Evolutionary conservation across 2,113 vertebrate genomes (phyloP).

Genomic region (Illadopsis cleaveri): DNA sequence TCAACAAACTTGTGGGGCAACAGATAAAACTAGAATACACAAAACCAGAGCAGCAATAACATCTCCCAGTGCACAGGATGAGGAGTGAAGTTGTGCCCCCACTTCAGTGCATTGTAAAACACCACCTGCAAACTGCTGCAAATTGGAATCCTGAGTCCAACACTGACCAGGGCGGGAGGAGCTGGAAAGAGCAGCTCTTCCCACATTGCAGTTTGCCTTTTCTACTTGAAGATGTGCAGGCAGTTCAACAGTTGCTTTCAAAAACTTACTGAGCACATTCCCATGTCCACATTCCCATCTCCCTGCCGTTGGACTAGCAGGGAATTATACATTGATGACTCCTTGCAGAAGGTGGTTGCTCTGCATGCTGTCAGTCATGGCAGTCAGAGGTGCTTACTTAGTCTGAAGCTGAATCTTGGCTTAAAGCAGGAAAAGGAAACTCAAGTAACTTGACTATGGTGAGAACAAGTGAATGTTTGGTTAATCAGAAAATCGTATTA

Average conservation of each 20-base stretch:
- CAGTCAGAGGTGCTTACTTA: not conserved
- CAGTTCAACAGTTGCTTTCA: not conserved
- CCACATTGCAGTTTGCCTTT: not conserved
- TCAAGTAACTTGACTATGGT: not conserved
- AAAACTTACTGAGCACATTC: not conserved
- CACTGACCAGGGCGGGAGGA: not conserved
- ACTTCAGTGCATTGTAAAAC: not conserved
- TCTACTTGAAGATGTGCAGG: not conserved
- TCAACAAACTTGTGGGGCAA: not conserved
- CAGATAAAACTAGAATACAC: not conserved
- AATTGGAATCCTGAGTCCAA: not conserved
- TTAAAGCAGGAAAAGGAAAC: not conserved
- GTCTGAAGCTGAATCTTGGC: not conserved
- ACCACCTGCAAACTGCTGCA: not conserved
- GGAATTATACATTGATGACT: not conserved
- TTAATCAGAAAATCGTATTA: not conserved
- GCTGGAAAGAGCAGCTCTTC: not conserved
- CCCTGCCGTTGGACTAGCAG: not conserved
- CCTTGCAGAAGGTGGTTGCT: not conserved
- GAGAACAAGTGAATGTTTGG: not conserved
- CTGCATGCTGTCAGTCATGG: rapidly evolving
- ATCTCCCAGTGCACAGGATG: not conserved
- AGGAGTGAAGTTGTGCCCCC: not conserved
- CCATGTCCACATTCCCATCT: not conserved
- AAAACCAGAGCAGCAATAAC: not conserved